Conservation (phyloP, 2,888 invertebrate species). For the Erebia ligea region DNA sequence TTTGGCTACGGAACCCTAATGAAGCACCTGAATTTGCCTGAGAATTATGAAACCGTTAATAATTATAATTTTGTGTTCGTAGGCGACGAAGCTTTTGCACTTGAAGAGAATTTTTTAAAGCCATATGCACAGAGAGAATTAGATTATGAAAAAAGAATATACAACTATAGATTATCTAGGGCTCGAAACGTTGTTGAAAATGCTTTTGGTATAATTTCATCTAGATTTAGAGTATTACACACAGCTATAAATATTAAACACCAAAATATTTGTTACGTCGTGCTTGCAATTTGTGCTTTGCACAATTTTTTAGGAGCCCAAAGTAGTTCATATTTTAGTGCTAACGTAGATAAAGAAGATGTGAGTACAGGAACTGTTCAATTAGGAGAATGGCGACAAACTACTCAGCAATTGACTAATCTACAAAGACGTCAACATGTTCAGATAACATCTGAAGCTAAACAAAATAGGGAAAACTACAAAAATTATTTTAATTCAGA, state of each 20-base stretch:
- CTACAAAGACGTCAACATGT: neutral
- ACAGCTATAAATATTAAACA: neutral
- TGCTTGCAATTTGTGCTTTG: neutral
- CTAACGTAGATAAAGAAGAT: neutral
- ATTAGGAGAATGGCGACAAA: neutral
- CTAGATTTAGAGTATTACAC: too few relatives aligned
- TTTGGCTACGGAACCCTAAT: too few relatives aligned
- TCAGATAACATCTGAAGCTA: neutral
- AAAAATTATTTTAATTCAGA: neutral
- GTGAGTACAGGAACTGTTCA: neutral
- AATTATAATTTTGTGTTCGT: too few relatives aligned
- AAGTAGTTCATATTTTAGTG: neutral
- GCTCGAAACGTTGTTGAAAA: too few relatives aligned
- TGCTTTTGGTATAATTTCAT: too few relatives aligned
- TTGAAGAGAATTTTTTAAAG: too few relatives aligned
- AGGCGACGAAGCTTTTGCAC: too few relatives aligned
- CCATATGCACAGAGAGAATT: too few relatives aligned
- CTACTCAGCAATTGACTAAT: neutral
- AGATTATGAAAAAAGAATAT: too few relatives aligned
- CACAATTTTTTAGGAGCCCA: neutral
- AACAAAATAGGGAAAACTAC: constrained; percentile 5
- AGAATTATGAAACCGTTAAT: too few relatives aligned
- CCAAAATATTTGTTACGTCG: neutral
- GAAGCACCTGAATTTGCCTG: too few relatives aligned
- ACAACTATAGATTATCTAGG: too few relatives aligned